Percentiles rank a stretch among this genome's conserved stretches.
These are phyloP conservation scores for Ellobium chinense DNA, from an alignment of 2,888 invertebrate genomes.

Conservation along the genomic window DNA sequence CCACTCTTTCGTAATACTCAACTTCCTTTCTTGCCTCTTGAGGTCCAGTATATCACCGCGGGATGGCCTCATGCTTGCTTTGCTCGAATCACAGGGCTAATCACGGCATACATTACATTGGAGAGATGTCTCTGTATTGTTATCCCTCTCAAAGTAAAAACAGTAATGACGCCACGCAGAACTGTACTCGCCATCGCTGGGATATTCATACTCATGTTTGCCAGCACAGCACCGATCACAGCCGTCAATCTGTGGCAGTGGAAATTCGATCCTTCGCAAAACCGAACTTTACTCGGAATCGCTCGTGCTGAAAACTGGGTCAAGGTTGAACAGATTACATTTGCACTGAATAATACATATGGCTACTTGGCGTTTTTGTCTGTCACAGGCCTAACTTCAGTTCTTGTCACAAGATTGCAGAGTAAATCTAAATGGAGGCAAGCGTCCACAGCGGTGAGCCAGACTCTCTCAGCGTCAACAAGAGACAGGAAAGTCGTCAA, in stretches of 20 bases:
- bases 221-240: not conserved
- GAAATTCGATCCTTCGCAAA: not conserved
- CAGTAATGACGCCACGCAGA: not conserved
- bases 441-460: not conserved
- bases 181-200: not conserved
- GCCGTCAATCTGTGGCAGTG: not conserved
- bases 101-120: slow-evolving; percentile 24
- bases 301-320: not conserved
- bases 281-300: not conserved
- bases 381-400: not conserved
- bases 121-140: slow-evolving; percentile 29
- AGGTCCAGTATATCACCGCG: slow-evolving; percentile 1
- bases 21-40: not conserved
- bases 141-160: slow-evolving; percentile 14
- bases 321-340: not conserved
- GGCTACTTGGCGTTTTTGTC: slow-evolving; percentile 13
- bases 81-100: slow-evolving; percentile 9
- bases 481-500: not conserved
- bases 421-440: not conserved
- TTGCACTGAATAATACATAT: slow-evolving; percentile 1
- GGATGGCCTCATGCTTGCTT: slow-evolving; percentile 15
- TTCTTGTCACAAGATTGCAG: not conserved
- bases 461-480: not conserved
- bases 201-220: slow-evolving; percentile 20
- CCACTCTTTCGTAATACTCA: not conserved